A percentile compares a stretch with the other conserved stretches of the same genome.
Conservation (phyloP, 1,140 invertebrate species). For the Chrysopa pallens region DNA sequence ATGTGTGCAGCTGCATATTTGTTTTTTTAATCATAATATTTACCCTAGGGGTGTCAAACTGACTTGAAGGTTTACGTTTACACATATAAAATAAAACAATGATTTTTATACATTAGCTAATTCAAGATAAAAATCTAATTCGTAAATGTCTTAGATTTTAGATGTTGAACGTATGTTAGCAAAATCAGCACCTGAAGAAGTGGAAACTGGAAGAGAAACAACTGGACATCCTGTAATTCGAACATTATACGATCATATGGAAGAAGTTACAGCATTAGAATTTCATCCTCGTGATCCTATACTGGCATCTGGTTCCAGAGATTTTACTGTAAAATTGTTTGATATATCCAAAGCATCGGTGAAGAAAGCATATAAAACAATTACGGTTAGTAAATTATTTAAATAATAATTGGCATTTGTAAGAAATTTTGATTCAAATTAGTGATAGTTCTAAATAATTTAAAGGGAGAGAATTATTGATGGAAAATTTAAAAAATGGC, state of each 20-base stretch:
- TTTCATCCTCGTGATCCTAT: slow-evolving; percentile 93
- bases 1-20: too few species aligned
- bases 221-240: slow-evolving; percentile 95
- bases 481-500: too few species aligned
- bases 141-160: slow-evolving; percentile 43
- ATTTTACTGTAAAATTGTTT: slow-evolving; percentile 90
- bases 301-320: slow-evolving; percentile 81
- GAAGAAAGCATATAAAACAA: slow-evolving; percentile 91
- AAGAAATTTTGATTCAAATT: too few species aligned
- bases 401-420: too few species aligned
- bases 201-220: slow-evolving; percentile 54
- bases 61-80: too few species aligned
- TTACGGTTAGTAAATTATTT: slow-evolving; percentile 46
- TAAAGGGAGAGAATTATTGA: too few species aligned
- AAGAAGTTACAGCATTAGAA: slow-evolving; percentile 91
- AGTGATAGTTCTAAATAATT: too few species aligned
- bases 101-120: too few species aligned
- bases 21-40: too few species aligned
- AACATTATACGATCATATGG: slow-evolving; percentile 95
- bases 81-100: too few species aligned
- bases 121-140: too few species aligned
- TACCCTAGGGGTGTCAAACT: too few species aligned
- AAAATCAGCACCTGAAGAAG: slow-evolving; percentile 74
- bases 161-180: slow-evolving; percentile 97
- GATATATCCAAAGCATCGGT: slow-evolving; percentile 96